Base-by-base conservation (phyloP, 2,797 vertebrate genomes). In the Hylomyscus alleni region DNA sequence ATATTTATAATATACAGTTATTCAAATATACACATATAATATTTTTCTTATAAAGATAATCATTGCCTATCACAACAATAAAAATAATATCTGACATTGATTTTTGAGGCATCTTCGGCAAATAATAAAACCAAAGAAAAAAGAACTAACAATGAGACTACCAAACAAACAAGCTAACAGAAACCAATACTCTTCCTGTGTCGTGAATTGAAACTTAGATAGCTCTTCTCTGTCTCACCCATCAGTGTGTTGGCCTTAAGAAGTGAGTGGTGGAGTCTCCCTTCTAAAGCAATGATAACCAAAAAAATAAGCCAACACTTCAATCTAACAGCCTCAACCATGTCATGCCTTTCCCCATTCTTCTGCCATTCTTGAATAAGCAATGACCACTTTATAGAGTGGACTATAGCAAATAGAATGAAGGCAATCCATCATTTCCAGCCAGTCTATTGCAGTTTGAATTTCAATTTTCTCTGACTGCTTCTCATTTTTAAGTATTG, bases 31-130 rank as follows among this genome's bases (percentile, higher is more conserved):
- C 19, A 58, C 56, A 22, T 44, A 6, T 15, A n/a, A 44, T 60
- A 20, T 31, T 31, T 75, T 37, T 62, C 69, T 92, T n/a, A 60
- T 31, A 75, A 96, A 76, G 22, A 2, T 50, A 47, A 58, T 34
- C 26, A 34, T 1, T 20, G 65, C 37, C 29, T n/a, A 69, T 56
- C 24, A 40, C 83, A 31, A 58, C 10, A 86, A 67, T 62, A 77
- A 88, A 50, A 88, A 88, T 76, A 22, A 91, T n/a, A 78, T 89
- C 47, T 86, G 54, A 13, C 22, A 62, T 58, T 93, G 69, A 80
- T 95, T 92, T 92, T 95, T 91, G 60, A 95, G 44, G 93, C 87
- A 86, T 86, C 29, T 13, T 86, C 31, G 34, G 37, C 60, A 89
- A 90, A 81, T 65, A 4, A 56, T 90, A 34, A 84, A 67, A 60